A percentile compares a stretch with the other conserved stretches of the same genome.
phyloP scores from a whole-genome alignment of 35 echinoderm and acorn worm species.

The Diadema setosum region DNA sequence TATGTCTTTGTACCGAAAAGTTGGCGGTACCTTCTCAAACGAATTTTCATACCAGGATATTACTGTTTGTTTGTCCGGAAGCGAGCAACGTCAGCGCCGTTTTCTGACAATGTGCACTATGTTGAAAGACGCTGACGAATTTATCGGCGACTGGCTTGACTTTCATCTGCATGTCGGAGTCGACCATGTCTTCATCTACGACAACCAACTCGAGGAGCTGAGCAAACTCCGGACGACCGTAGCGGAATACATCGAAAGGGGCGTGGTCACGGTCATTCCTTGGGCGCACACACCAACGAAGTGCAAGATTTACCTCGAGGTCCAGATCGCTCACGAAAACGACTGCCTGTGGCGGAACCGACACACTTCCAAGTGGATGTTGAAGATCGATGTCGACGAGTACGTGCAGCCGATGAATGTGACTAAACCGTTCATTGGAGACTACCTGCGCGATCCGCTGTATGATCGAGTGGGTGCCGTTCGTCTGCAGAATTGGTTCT shows the following conservation, averaged over 20 bases:
- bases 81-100: background rate
- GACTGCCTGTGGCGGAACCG: slow-evolving; percentile 85
- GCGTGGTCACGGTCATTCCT: slow-evolving; percentile 76
- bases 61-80: slow-evolving; percentile 64
- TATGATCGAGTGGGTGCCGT: slow-evolving; percentile 11
- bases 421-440: slow-evolving; percentile 21
- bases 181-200: slow-evolving; percentile 68
- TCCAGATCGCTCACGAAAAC: slow-evolving; percentile 92
- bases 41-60: slow-evolving; percentile 52
- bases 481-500: slow-evolving; percentile 83
- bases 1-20: slow-evolving; percentile 29
- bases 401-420: slow-evolving; percentile 86
- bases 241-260: slow-evolving; percentile 32
- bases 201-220: slow-evolving; percentile 44
- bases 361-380: slow-evolving; percentile 69
- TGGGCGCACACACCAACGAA: slow-evolving; percentile 58
- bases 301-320: slow-evolving; percentile 72
- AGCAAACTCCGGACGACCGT: slow-evolving; percentile 42
- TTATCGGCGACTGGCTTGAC: slow-evolving; percentile 66
- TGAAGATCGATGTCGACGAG: slow-evolving; percentile 92
- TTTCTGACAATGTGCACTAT: slow-evolving; percentile 78
- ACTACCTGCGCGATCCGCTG: slow-evolving; percentile 44
- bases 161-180: slow-evolving; percentile 72
- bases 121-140: slow-evolving; percentile 60
- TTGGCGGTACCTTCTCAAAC: background rate